phyloP scores from a whole-genome alignment of 2,797 vertebrate species.

The Hirundo rustica region DNA sequence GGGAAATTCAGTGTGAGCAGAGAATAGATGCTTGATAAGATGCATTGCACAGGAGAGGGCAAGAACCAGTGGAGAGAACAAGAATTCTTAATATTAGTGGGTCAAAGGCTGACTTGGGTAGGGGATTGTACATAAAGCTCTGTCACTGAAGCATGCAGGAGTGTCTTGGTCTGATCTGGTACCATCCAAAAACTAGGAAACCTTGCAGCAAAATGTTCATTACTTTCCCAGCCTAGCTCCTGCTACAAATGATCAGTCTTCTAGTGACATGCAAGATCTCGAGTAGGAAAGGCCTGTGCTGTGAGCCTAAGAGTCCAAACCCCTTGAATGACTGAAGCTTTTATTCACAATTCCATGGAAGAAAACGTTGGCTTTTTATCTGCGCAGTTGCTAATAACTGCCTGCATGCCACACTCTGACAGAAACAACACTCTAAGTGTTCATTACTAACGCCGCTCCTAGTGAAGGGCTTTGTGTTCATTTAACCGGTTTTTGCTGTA shows the following conservation, averaged over 20 bases:
- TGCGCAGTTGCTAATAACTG: not conserved
- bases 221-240: not conserved
- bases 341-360: not conserved
- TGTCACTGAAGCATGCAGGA: not conserved
- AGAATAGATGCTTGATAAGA: not conserved
- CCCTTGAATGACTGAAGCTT: not conserved
- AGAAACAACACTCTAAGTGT: not conserved
- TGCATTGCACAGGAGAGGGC: not conserved
- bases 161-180: not conserved
- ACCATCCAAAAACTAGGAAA: not conserved
- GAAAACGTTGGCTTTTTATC: not conserved
- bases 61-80: not conserved
- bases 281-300: not conserved
- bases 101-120: not conserved
- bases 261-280: not conserved
- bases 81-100: not conserved
- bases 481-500: not conserved
- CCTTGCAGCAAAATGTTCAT: not conserved
- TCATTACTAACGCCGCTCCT: not conserved
- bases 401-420: not conserved
- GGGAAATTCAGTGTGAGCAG: not conserved
- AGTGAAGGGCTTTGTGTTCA: not conserved
- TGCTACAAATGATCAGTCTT: not conserved
- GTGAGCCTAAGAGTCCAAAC: not conserved
- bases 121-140: not conserved